phyloP scores from a whole-genome alignment of 2,113 vertebrate species.

The Pangasianodon hypophthalmus region DNA sequence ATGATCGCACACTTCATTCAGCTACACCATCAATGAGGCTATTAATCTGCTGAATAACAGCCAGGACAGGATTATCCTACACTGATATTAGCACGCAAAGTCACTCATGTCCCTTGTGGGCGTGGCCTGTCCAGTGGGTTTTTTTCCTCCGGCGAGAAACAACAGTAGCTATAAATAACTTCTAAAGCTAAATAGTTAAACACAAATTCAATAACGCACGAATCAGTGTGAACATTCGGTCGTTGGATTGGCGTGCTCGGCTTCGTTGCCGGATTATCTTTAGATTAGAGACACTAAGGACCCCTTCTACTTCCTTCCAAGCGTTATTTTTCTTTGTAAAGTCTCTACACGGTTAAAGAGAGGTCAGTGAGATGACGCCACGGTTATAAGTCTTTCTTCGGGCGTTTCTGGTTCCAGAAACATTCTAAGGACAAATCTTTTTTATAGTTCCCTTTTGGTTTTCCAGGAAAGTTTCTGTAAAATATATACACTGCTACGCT shows the following conservation, averaged over 20 bases:
- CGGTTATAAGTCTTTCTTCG: neutral
- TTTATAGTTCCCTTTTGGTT: neutral
- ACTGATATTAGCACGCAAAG: neutral
- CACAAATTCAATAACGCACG: neutral
- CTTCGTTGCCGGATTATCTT: neutral
- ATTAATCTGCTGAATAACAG: neutral
- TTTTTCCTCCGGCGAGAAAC: neutral
- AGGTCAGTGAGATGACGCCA: neutral
- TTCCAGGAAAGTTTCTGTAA: neutral
- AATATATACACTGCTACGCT: too few relatives aligned
- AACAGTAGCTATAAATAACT: neutral
- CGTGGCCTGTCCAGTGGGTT: neutral
- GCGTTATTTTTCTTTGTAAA: too few relatives aligned
- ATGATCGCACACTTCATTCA: neutral
- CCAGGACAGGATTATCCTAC: neutral
- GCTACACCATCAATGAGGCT: neutral
- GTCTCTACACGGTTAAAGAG: neutral
- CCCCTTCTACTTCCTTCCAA: neutral
- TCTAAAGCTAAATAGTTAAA: neutral
- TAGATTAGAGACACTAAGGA: too few relatives aligned
- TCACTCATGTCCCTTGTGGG: neutral
- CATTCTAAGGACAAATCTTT: neutral
- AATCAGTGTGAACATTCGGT: neutral
- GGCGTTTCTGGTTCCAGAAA: neutral
- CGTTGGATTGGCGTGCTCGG: neutral